Percentiles rank a stretch among this genome's conserved stretches.
These are phyloP conservation scores for Gymnothorax reevesii DNA, from an alignment of 2,797 vertebrate species.

Conservation along the genomic window DNA sequence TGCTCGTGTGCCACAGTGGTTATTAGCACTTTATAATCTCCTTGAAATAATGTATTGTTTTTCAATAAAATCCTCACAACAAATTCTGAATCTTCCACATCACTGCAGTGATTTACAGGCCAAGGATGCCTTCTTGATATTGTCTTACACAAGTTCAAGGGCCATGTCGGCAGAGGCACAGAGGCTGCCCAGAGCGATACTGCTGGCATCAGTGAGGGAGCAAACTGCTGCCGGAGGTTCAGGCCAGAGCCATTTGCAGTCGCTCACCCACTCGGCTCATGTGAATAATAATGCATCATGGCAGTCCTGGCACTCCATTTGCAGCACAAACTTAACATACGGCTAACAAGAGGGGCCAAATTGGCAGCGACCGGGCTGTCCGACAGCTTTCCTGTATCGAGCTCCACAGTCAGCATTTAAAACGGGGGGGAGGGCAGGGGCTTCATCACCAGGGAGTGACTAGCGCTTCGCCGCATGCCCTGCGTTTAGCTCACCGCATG, in stretches of 20 bases:
- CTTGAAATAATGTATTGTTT: background rate
- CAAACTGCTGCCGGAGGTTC: background rate
- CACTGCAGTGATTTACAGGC: background rate
- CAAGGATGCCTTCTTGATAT: background rate
- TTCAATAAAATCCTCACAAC: background rate
- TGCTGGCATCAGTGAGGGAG: background rate
- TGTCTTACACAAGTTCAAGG: background rate
- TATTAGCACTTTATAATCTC: background rate
- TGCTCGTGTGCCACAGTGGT: too few relatives aligned
- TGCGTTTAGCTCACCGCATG: constrained; percentile 47
- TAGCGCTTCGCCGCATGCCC: constrained; percentile 35
- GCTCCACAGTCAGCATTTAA: constrained; percentile 60
- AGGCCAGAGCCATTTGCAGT: background rate
- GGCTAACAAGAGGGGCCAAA: constrained; percentile 35
- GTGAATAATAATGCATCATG: background rate
- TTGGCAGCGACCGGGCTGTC: constrained; percentile 55
- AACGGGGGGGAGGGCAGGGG: constrained; percentile 41
- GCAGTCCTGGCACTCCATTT: background rate
- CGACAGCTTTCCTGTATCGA: constrained; percentile 65
- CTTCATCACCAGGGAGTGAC: constrained; percentile 49
- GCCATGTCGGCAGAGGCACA: background rate
- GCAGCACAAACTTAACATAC: constrained; percentile 2
- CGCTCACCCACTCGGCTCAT: background rate
- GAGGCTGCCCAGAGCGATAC: background rate
- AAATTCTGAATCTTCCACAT: background rate